Evolutionary conservation across 1,140 invertebrate species (phyloP).

Genomic region (Drosophila bipectinata): DNA sequence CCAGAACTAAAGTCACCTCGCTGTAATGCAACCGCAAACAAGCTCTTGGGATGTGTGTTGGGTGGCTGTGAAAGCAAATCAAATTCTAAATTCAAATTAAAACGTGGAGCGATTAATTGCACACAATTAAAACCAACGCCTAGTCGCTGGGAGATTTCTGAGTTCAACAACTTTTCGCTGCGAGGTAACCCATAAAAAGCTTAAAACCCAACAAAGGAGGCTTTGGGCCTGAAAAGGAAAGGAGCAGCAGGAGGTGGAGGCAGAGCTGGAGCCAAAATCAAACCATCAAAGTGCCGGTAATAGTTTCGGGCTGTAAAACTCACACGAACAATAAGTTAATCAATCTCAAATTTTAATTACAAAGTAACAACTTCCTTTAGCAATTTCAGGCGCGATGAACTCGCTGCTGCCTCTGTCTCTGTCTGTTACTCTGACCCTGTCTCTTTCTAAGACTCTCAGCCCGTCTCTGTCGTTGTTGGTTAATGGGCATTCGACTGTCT

Average conservation of each 20-base stretch:
- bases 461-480: constrained; percentile 41
- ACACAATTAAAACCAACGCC: constrained; percentile 64
- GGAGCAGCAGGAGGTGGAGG: background rate
- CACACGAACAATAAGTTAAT: constrained; percentile 82
- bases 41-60: background rate
- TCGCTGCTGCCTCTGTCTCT: constrained; percentile 32
- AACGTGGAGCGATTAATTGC: constrained; percentile 62
- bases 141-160: constrained; percentile 38
- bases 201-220: constrained; percentile 31
- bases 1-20: background rate
- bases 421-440: constrained; percentile 8
- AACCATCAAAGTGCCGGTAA: constrained; percentile 75
- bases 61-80: constrained; percentile 32
- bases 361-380: constrained; percentile 82
- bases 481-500: constrained; percentile 62
- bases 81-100: constrained; percentile 52
- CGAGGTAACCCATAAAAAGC: constrained; percentile 21
- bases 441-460: constrained; percentile 2
- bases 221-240: constrained; percentile 21
- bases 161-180: constrained; percentile 58
- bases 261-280: constrained; percentile 45
- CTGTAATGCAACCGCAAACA: background rate
- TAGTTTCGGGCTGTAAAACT: constrained; percentile 78
- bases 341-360: constrained; percentile 82
- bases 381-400: constrained; percentile 81